Percentiles rank a stretch among this genome's conserved stretches.
These are phyloP conservation scores for Whitmania pigra DNA, from an alignment of 1,140 invertebrate genomes.

Conservation along the genomic window DNA sequence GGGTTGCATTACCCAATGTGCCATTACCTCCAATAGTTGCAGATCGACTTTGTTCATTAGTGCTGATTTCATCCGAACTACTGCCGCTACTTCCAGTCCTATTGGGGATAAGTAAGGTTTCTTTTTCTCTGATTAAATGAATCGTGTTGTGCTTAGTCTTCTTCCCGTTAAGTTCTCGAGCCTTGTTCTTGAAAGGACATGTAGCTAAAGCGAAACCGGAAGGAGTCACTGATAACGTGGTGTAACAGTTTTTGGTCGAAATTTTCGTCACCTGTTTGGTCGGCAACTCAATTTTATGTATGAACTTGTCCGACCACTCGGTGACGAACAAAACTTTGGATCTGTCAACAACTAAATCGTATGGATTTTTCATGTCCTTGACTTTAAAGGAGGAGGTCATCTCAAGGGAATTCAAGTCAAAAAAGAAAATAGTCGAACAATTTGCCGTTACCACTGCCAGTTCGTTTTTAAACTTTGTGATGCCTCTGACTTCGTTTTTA, in stretches of 20 bases:
- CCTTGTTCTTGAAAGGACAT: too few species aligned
- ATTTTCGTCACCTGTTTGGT: not conserved
- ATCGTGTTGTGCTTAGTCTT: too few species aligned
- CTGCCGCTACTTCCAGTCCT: too few species aligned
- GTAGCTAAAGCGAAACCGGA: too few species aligned
- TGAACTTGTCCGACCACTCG: not conserved
- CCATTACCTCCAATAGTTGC: not conserved
- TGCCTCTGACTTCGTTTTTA: not conserved
- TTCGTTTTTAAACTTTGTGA: not conserved
- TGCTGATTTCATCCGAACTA: too few species aligned
- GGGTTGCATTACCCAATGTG: not conserved
- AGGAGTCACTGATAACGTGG: not conserved
- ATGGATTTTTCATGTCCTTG: constrained; percentile 9
- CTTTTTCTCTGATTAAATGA: too few species aligned
- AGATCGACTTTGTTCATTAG: not conserved
- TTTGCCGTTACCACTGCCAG: not conserved
- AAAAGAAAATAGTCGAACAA: not conserved
- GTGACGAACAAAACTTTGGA: constrained; percentile 5
- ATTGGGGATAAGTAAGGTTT: too few species aligned
- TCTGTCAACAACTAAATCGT: not conserved
- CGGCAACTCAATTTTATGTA: not conserved
- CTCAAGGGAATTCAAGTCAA: not conserved
- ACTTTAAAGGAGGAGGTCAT: not conserved
- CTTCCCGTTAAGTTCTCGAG: too few species aligned
- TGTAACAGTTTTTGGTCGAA: not conserved